Conservation (phyloP, 2,113 vertebrate species). For the Heloderma charlesbogerti region DNA sequence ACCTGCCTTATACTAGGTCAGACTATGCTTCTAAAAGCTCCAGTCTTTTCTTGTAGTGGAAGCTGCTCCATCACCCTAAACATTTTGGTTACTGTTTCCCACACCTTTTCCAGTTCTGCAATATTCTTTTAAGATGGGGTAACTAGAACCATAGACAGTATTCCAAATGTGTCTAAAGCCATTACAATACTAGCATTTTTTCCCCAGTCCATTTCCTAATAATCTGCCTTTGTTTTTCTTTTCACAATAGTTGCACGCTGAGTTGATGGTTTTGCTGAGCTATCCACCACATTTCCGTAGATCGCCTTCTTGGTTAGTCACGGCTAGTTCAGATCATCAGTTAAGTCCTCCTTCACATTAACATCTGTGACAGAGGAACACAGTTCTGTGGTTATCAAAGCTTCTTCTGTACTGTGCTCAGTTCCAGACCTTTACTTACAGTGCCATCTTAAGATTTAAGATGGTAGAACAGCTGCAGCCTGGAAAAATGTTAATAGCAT, state of each 20-base stretch:
- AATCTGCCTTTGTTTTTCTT: neutral
- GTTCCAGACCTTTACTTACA: constrained; percentile 14
- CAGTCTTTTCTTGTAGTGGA: neutral
- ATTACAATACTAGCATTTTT: neutral
- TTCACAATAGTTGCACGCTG: neutral
- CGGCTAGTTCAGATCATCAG: neutral
- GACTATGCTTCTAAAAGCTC: neutral
- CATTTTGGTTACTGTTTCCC: neutral
- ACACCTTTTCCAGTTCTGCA: neutral
- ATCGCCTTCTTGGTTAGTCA: neutral
- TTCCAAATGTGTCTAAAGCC: neutral
- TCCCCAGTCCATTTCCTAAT: neutral
- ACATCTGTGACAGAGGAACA: neutral
- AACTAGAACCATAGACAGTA: neutral
- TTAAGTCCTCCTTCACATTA: neutral
- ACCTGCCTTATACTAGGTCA: neutral
- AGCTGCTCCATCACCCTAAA: neutral
- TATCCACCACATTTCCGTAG: neutral
- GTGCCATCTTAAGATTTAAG: constrained; percentile 62
- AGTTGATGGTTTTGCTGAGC: neutral
- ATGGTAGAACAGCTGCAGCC: neutral
- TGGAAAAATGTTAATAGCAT: fast-evolving
- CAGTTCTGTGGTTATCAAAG: fast-evolving
- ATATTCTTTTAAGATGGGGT: neutral
- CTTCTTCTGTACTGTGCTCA: neutral